Base-by-base conservation (phyloP, 2,797 vertebrate species). In the Aotus griseimembra region DNA sequence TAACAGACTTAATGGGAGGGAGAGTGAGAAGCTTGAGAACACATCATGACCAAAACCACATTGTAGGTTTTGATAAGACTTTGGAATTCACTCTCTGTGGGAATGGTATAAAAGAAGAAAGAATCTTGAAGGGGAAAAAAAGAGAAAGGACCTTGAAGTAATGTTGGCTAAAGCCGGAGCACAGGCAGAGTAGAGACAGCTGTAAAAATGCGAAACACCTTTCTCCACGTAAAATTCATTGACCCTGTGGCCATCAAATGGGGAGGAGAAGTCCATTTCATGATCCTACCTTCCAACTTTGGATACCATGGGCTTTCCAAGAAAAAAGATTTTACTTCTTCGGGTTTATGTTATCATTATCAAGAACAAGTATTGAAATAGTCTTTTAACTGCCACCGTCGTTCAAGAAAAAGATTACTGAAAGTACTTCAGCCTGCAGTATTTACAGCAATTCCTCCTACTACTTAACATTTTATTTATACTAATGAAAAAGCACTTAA, bases 401-500 rank as follows among this genome's bases (percentile, higher is more conserved):
- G 13, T 96, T 97, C 96, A 91, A 87, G 83, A 22, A 41, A 80
- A 89, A 72, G 88, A 91, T 96, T 96, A 67, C 57, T 30, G 96
- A 67, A 97, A 88, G 93, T 79, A 57, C 91, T 94, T 93, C 36
- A 79, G 85, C 84, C 82, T 80, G 79, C 72, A 85, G 93, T 94
- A 96, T 97, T 97, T 97, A 97, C 89, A 95, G 89, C 96, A 61
- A 72, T 96, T 95, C 91, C 89, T 97, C 50, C 64, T n/a, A 50
- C 88, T 87, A 57, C 93, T 97, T 97, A 93, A 90, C 84, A 64
- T 90, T 94, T 97, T 97, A 96, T 98, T 98, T 96, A 93, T 88
- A 94, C 96, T 97, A 96, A 97, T 97, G 96, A 97, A 97, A 97
- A 96, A 94, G 97, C 97, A 98, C 97, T 98, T 98, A 90, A 88